Evolutionary conservation across 2,113 vertebrate genomes (phyloP).

Genomic region (Zosterops hypoxanthus): DNA sequence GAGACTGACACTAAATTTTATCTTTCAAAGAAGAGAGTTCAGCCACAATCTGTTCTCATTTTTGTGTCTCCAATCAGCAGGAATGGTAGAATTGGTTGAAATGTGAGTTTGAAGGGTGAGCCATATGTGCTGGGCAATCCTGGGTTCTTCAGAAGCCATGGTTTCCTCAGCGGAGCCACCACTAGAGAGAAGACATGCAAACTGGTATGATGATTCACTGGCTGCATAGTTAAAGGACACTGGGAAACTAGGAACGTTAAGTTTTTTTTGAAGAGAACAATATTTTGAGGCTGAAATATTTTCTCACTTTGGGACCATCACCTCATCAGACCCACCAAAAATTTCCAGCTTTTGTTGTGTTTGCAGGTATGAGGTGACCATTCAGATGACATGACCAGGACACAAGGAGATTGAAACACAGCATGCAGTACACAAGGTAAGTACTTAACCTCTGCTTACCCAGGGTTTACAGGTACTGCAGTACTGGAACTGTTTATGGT

Average conservation of each 20-base stretch:
- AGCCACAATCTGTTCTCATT: not conserved
- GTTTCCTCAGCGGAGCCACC: not conserved
- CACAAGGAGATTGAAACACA: not conserved
- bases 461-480: not conserved
- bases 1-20: not conserved
- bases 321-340: not conserved
- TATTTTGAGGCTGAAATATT: not conserved
- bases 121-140: fast-evolving
- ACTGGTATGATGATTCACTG: not conserved
- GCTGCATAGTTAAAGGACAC: not conserved
- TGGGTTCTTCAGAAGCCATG: not conserved
- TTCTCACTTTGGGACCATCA: not conserved
- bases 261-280: not conserved
- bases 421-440: not conserved
- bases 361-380: not conserved
- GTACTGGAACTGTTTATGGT: not conserved
- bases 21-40: not conserved
- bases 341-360: not conserved
- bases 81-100: not conserved
- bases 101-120: not conserved
- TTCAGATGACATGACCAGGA: not conserved
- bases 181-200: not conserved
- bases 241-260: not conserved
- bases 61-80: not conserved
- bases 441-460: not conserved